Base-by-base conservation (phyloP, 2,888 invertebrate genomes). In the Xylocampa areola region DNA sequence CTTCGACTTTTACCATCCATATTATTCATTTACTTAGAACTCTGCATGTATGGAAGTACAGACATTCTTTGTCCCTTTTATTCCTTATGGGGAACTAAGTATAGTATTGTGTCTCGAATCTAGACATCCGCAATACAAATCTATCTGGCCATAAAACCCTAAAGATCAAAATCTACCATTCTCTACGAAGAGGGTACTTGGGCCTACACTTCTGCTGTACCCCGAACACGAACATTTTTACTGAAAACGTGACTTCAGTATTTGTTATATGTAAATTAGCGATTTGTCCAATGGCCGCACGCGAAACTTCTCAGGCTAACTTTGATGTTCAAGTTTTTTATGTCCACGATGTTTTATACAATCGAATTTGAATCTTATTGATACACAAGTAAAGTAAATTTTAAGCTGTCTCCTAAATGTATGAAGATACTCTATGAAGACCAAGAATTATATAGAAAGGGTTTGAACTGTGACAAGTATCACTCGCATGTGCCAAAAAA, bases 251-350 rank as follows among this genome's bases (percentile, higher is more conserved):
- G 94, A 94, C 94, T 92, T 80, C 85, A 89, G 92, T 87, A 93
- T 94, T 94, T 94, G 94, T 94, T 93, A 89, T 92, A 94, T 94
- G 94, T 91, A 94, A 94, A 94, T 94, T 90, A 92, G 91, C 88
- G 88, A 92, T 94, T 92, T 94, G 92, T 93, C 83, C 86, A 73
- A 75, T 77, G 77, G 81, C 83, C 62, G 76, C 76, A 73, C 77
- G 73, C 68, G 66, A 79, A 75, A 79, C 77, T 81, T 82, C 87
- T 82, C 81, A 79, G 79, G 81, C 76, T 80, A 73, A 74, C 74
- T 77, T 69, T 79, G 82, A 85, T 86, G 83, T 82, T 82, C 74
- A 81, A 76, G 73, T 80, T 84, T 87, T 84, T 86, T 84, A 79
- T 77, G 77, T 73, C 47, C 67, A 69, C 61, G 64, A 66, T 64